Percentiles rank a stretch among this genome's conserved stretches.
Conservation (phyloP, 2,113 vertebrate genomes). For the Nipponia nippon region DNA sequence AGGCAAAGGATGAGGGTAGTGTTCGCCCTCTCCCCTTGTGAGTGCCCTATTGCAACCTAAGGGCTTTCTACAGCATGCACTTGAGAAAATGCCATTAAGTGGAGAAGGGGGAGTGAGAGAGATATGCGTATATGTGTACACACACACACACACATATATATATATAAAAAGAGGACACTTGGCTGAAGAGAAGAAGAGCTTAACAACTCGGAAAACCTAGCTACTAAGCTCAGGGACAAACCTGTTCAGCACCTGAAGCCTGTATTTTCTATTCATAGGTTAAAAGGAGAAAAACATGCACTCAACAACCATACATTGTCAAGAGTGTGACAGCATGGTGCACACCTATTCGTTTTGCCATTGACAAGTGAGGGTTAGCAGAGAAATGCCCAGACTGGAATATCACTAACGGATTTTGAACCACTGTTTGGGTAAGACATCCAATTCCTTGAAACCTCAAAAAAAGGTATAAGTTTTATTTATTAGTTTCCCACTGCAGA, state of each 20-base stretch:
- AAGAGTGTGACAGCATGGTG: fast-evolving
- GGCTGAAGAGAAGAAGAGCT: neutral
- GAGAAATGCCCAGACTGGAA: neutral
- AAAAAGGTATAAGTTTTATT: neutral
- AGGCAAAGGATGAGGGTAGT: neutral
- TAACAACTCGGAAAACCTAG: neutral
- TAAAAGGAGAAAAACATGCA: neutral
- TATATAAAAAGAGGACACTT: neutral
- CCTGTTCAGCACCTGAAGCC: neutral
- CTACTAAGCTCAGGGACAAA: neutral
- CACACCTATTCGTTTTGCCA: neutral
- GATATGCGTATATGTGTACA: no score
- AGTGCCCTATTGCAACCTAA: neutral
- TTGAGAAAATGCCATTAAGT: neutral
- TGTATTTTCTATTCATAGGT: neutral
- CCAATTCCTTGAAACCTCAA: neutral
- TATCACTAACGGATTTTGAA: neutral
- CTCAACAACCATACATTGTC: fast-evolving
- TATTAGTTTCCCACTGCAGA: neutral
- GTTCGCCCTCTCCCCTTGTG: neutral
- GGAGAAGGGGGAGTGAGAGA: neutral
- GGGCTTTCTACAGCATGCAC: neutral
- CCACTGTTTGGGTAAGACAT: neutral
- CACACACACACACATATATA: neutral
- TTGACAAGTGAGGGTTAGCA: neutral